Evolutionary conservation across 2,797 vertebrate species (phyloP), one percentile per base, ranked within the genome.

Genomic region (Hybognathus amarus): DNA sequence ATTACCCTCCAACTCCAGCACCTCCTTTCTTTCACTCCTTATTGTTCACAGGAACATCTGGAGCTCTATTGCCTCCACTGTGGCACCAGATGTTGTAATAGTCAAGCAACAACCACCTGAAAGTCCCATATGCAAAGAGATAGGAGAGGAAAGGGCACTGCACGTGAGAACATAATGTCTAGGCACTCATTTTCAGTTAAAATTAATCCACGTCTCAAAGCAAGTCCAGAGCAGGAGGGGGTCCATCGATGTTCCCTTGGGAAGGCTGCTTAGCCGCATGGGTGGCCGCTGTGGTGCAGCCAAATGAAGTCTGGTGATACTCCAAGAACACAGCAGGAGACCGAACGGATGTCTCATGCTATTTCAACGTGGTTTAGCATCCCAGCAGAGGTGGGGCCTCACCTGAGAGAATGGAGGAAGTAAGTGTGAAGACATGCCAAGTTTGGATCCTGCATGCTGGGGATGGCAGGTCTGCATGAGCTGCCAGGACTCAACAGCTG

Each of bases 21-120:
- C 50, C 76, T 42, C 22, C 45, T 70, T 56, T 71, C 12, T 80
- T 61, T 24, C 52, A 36, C 36, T 22, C 85, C 85, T 75, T 89
- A 92, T 85, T 69, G 85, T 82, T 88, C 85, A 86, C 85, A 88
- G 89, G 45, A 87, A 80, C 66, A 90, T 87, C 77, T 88, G 87
- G 90, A 88, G 74, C 84, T 87, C 84, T 90, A 76, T 18, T n/a
- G 88, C 30, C 30, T 92, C 90, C 71, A 88, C 91, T 89, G 90
- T 90, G 91, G 88, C 82, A 92, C 89, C 92, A 93, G 89, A 91
- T 54, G 66, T 79, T 4, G 30, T 93, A 93, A 94, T 93, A 92
- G 94, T 89, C 85, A 91, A 90, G 90, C 86, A 86, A 71, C 90
- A 77, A 91, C 86, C 90, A 92, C 90, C 89, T 87, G 90, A 63